Evolutionary conservation across 2,888 invertebrate species (phyloP).

Genomic region (Xestia rhomboidea): DNA sequence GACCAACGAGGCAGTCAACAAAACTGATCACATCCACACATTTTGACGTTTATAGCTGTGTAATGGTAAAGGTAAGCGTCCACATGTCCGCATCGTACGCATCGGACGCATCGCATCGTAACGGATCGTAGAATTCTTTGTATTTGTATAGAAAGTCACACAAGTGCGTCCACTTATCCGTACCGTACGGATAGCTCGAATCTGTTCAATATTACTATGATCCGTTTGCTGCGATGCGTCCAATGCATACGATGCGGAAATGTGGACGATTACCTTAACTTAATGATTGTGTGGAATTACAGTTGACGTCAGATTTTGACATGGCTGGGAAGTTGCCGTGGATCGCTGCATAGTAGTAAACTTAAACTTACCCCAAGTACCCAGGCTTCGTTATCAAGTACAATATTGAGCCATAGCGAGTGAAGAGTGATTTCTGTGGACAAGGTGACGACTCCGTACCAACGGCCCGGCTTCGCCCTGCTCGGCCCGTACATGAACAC

Average conservation of each 20-base stretch:
- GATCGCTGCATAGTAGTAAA: neutral
- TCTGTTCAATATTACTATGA: no score
- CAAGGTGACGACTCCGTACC: slow-evolving; percentile 91
- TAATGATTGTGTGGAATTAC: neutral
- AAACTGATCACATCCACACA: neutral
- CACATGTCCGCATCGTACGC: no score
- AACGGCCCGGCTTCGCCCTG: slow-evolving; percentile 89
- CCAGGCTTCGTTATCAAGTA: slow-evolving; percentile 89
- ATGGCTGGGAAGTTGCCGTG: neutral
- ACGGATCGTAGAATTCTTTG: no score
- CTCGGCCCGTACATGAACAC: slow-evolving; percentile 90
- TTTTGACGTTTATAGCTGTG: neutral
- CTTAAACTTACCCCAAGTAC: slow-evolving; percentile 32
- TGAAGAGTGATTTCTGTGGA: slow-evolving; percentile 90
- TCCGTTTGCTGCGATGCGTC: no score
- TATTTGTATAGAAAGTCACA: no score
- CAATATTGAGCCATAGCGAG: slow-evolving; percentile 91
- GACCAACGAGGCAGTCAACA: no score
- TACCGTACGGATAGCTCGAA: no score
- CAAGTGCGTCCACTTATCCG: no score
- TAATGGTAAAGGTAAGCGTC: no score
- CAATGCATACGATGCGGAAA: no score
- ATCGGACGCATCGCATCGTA: no score
- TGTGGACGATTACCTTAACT: no score
- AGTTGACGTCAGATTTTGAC: neutral